Percentiles rank a stretch among this genome's conserved stretches.
These are phyloP conservation scores for Trididemnum miniatum DNA, from an alignment of 23 tunicate species.

Conservation along the genomic window DNA sequence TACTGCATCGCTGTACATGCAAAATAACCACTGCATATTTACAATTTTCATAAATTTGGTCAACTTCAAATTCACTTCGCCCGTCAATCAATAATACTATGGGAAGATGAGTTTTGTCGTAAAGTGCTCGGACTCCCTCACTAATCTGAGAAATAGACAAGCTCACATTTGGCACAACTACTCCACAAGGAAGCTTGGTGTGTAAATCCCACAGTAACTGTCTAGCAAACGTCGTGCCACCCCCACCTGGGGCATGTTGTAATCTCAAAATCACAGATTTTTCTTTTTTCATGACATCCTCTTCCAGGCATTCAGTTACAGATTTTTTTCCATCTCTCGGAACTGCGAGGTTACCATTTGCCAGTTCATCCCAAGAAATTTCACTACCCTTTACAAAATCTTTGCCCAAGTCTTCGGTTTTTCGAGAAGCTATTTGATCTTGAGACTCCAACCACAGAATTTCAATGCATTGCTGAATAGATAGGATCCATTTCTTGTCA, in stretches of 20 bases:
- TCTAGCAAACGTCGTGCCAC: slow-evolving; percentile 66
- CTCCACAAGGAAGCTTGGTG: slow-evolving; percentile 48
- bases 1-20: slow-evolving; percentile 30
- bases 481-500: background rate
- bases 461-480: slow-evolving; percentile 33
- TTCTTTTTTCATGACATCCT: background rate
- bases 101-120: slow-evolving; percentile 35
- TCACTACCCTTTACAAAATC: slow-evolving; percentile 51
- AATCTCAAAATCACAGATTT: slow-evolving; percentile 22
- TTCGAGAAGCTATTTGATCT: background rate
- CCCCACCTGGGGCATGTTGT: slow-evolving; percentile 66
- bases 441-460: slow-evolving; percentile 7
- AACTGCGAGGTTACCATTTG: slow-evolving; percentile 26
- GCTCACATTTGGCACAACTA: slow-evolving; percentile 5
- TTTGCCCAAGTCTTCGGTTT: slow-evolving; percentile 14
- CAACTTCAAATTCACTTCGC: slow-evolving; percentile 27
- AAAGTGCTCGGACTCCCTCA: slow-evolving; percentile 29
- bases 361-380: slow-evolving; percentile 62
- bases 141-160: slow-evolving; percentile 3
- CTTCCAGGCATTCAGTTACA: background rate
- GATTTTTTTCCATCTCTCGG: slow-evolving; percentile 23
- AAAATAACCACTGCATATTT: slow-evolving; percentile 28
- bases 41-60: slow-evolving; percentile 30
- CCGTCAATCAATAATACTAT: slow-evolving; percentile 53
- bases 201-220: slow-evolving; percentile 54